These are phyloP conservation scores for Diprion similis DNA, from an alignment of 1,140 invertebrate species.

Conservation along the genomic window DNA sequence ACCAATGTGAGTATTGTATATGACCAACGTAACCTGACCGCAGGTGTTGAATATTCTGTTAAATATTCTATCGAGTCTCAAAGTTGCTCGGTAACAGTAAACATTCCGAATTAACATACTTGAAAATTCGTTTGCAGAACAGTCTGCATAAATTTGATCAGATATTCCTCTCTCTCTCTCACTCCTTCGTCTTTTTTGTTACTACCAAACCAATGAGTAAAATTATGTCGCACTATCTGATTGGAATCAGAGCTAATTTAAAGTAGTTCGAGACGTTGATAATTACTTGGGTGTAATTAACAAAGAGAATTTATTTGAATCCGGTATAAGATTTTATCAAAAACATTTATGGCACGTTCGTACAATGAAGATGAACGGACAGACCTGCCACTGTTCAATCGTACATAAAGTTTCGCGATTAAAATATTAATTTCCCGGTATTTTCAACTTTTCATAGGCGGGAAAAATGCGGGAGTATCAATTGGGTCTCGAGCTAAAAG, in stretches of 20 bases:
- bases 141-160: neutral
- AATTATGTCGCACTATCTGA: too few species aligned
- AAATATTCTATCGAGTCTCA: neutral
- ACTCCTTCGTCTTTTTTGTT: too few species aligned
- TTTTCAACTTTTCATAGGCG: slow-evolving; percentile 44
- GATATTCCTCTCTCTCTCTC: neutral
- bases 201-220: too few species aligned
- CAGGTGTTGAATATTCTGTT: neutral
- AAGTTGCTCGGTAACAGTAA: neutral
- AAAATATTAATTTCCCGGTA: neutral
- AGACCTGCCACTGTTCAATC: neutral
- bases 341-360: neutral
- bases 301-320: neutral
- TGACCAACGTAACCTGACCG: neutral
- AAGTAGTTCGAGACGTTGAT: too few species aligned
- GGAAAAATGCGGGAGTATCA: slow-evolving; percentile 57
- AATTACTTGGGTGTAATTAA: neutral
- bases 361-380: neutral
- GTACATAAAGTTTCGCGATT: neutral
- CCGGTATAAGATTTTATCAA: neutral
- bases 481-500: slow-evolving; percentile 54
- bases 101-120: neutral
- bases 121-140: neutral
- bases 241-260: neutral
- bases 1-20: slow-evolving; percentile 39